These are phyloP conservation scores for Mormyrus hasselquistii DNA, from an alignment of 2,797 vertebrate species.

Conservation along the genomic window DNA sequence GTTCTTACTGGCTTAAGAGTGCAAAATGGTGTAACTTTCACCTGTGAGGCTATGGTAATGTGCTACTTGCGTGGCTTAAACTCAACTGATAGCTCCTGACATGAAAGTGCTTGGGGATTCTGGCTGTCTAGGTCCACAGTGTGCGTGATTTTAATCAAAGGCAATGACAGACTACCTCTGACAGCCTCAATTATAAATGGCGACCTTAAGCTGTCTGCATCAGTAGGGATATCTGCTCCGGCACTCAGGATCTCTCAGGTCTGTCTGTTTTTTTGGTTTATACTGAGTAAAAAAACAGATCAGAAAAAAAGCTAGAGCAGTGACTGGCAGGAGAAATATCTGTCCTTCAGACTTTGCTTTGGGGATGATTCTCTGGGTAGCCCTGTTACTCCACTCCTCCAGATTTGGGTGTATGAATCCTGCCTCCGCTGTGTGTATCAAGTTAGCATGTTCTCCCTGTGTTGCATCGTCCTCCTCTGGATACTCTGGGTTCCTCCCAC, in stretches of 20 bases:
- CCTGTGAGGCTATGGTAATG: too few relatives aligned
- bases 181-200: neutral
- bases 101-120: neutral
- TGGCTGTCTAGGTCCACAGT: neutral
- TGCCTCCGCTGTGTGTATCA: neutral
- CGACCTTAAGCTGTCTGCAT: neutral
- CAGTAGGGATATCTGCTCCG: neutral
- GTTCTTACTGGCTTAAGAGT: neutral
- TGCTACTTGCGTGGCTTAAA: neutral
- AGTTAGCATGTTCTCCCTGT: neutral
- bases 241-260: neutral
- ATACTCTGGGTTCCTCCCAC: neutral
- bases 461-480: neutral
- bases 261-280: neutral
- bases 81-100: neutral
- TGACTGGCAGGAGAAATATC: neutral
- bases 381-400: neutral
- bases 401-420: neutral
- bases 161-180: neutral
- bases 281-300: neutral
- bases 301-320: neutral
- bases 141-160: constrained; percentile 11
- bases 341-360: neutral
- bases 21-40: neutral
- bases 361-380: neutral